These are phyloP conservation scores for Bombyx mandarina DNA, from an alignment of 1,140 invertebrate species.

Conservation along the genomic window DNA sequence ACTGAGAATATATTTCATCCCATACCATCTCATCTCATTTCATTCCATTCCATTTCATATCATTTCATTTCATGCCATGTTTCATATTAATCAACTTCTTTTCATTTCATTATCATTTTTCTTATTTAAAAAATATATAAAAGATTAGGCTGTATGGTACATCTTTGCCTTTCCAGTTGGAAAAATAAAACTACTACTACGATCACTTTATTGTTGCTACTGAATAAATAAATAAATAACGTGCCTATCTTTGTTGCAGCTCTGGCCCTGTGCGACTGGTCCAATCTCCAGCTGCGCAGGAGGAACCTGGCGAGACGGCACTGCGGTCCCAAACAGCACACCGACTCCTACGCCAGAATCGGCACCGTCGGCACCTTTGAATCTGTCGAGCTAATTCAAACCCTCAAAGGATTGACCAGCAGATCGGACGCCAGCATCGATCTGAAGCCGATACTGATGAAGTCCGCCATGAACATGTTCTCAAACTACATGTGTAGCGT, in stretches of 20 bases:
- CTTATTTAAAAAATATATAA: too few species aligned
- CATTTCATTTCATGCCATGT: too few species aligned
- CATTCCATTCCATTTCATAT: too few species aligned
- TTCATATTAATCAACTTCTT: too few species aligned
- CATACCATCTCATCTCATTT: too few species aligned
- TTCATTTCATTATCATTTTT: too few species aligned
- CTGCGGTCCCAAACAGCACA: conserved; percentile 82
- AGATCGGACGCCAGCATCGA: conserved; percentile 35
- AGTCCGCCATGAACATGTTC: conserved; percentile 88
- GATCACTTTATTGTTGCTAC: too few species aligned
- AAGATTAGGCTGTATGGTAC: too few species aligned
- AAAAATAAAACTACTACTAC: too few species aligned
- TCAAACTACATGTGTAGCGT: conserved; percentile 86
- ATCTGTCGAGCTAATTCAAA: conserved; percentile 72
- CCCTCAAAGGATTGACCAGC: conserved; percentile 54
- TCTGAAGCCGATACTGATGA: conserved; percentile 73
- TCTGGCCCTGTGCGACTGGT: conserved; percentile 89
- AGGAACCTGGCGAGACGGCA: conserved; percentile 83
- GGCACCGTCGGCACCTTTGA: conserved; percentile 76
- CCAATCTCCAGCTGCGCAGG: conserved; percentile 82
- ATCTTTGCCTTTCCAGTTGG: too few species aligned
- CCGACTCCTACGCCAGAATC: conserved; percentile 78
- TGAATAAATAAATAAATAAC: not conserved
- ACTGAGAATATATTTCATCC: too few species aligned
- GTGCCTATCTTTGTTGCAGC: conserved; percentile 72